Conservation (phyloP, 2,113 vertebrate species). For the Azemiops feae region DNA sequence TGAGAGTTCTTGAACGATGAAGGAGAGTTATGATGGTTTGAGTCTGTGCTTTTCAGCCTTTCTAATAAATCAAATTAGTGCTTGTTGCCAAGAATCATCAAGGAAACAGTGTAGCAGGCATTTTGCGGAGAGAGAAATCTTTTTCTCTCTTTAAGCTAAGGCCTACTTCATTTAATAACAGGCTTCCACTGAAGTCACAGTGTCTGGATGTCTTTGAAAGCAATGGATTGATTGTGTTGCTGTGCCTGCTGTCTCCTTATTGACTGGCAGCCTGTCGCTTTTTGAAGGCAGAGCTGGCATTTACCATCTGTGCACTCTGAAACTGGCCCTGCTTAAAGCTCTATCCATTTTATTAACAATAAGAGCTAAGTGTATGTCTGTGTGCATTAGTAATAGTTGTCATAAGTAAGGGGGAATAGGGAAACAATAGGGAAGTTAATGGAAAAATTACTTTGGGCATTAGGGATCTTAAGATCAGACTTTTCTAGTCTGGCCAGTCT, state of each 20-base stretch:
- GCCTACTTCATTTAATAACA: conserved; percentile 40
- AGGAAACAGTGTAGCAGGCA: conserved; percentile 44
- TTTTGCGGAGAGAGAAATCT: conserved; percentile 29
- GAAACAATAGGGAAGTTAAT: neutral
- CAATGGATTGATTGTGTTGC: conserved; percentile 34
- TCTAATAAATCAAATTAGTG: neutral
- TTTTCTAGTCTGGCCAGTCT: neutral
- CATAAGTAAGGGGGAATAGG: neutral
- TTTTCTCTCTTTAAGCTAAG: conserved; percentile 17
- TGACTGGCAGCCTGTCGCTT: conserved; percentile 17
- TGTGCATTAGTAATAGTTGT: neutral
- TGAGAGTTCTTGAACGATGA: conserved; percentile 5
- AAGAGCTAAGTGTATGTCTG: neutral
- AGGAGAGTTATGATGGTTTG: neutral
- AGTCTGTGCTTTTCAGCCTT: neutral
- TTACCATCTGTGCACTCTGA: conserved; percentile 27
- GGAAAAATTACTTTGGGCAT: neutral
- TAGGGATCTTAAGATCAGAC: neutral
- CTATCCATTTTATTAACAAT: conserved; percentile 1
- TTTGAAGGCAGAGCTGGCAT: conserved; percentile 18
- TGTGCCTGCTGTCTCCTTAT: neutral
- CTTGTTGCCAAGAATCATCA: conserved; percentile 1
- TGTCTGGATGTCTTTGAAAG: conserved; percentile 31
- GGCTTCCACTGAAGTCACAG: conserved; percentile 17
- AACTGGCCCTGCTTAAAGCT: neutral